Evolutionary conservation across 2,113 vertebrate genomes (phyloP).

Genomic region (Pseudorasbora parva): DNA sequence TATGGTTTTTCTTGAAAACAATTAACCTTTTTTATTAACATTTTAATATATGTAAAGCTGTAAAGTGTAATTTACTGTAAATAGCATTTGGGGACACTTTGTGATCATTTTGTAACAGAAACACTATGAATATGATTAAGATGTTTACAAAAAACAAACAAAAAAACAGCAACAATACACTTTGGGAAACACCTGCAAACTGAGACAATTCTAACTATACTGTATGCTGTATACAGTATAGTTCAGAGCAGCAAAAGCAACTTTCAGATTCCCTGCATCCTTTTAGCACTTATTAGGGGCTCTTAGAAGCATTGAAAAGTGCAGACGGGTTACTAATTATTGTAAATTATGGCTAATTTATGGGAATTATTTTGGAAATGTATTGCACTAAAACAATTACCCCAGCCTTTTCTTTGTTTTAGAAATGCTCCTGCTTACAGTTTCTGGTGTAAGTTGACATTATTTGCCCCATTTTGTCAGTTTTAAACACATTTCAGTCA

Average conservation of each 20-base stretch:
- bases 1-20: conserved; percentile 57
- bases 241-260: conserved; percentile 42
- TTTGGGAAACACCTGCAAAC: conserved; percentile 56
- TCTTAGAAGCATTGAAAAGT: conserved; percentile 24
- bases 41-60: conserved; percentile 76
- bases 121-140: conserved; percentile 62
- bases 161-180: conserved; percentile 58
- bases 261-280: conserved; percentile 62
- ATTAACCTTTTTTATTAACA: conserved; percentile 61
- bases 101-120: conserved; percentile 75
- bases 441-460: conserved; percentile 5
- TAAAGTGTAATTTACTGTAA: conserved; percentile 81
- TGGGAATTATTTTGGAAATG: neutral
- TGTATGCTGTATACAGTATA: too few species aligned
- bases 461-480: conserved; percentile 38
- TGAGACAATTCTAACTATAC: conserved; percentile 56
- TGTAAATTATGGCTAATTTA: neutral
- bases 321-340: conserved; percentile 17
- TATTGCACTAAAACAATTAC: conserved; percentile 17
- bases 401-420: neutral
- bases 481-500: conserved; percentile 45
- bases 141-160: conserved; percentile 52
- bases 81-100: conserved; percentile 74
- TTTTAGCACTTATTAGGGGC: conserved; percentile 13
- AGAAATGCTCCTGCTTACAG: conserved; percentile 13